Evolutionary conservation across 37 sponge, comb jelly and placozoan species (phyloP), one percentile per base, ranked within the genome.

Genomic region (Tethya wilhelma): DNA sequence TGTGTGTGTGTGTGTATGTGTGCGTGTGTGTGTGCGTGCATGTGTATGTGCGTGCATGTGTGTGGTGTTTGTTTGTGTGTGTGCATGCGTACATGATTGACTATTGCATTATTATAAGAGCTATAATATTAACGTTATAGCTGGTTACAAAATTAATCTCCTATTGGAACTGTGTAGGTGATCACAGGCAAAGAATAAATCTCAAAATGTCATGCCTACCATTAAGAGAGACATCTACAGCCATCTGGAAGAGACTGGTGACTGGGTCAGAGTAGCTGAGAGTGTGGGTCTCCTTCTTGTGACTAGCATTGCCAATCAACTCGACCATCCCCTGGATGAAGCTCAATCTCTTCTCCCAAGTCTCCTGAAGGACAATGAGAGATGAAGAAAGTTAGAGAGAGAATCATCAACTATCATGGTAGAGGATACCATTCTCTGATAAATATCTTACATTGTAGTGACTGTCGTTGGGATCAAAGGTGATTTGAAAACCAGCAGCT

Each of bases 401-500:
- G 9, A 49, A 9, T 19, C 53, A 9, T 19, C 53, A 49, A 49
- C 53, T 19, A 19, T 19, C 9, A 49, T 49, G 9, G n/a, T 19
- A 62, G 8, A 23, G 8, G 23, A 7, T 29, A 62, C 7, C 28
- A 62, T 62, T 26, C 12, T 62, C 28, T 62, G 28, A 62, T 7
- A 9, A 23, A 62, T 29, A 7, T 23, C 28, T 60, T 26, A n/a
- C 7, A 60, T 19, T 26, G 28, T 23, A 60, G 32, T 73, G 40
- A 38, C 39, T 29, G 4, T 34, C 42, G 19, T 26, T 19, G 41
- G 75, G 75, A 19, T 64, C 73, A 56, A 33, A 20, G 33, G 34
- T 60, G 26, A 75, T 55, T 0, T 87, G 92, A 67, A 87, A 86
- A 25, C 82, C 88, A 53, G 87, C 83, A 34, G 80, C 92, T 33